These are phyloP conservation scores for Drosophila sordidapex DNA, from an alignment of 2,888 invertebrate species.

Conservation along the genomic window DNA sequence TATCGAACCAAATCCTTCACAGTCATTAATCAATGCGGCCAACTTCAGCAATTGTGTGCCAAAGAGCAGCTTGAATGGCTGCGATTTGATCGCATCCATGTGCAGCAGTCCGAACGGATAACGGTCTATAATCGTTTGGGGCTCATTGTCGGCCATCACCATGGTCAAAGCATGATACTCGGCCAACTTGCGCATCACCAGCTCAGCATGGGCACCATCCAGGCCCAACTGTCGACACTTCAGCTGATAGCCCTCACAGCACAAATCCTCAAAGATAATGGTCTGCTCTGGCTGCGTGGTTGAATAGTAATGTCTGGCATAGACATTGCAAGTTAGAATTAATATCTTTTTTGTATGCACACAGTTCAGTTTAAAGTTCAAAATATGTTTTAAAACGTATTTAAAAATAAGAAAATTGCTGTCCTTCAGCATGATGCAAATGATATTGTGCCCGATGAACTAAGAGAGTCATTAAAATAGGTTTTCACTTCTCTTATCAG, in stretches of 20 bases:
- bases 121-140: constrained; percentile 66
- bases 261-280: constrained; percentile 84
- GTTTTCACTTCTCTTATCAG: not conserved
- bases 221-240: constrained; percentile 86
- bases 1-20: constrained; percentile 67
- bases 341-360: not conserved
- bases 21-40: constrained; percentile 68
- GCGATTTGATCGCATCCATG: constrained; percentile 78
- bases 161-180: constrained; percentile 86
- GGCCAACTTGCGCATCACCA: constrained; percentile 86
- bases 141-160: constrained; percentile 84
- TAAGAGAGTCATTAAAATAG: not conserved
- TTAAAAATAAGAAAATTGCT: not conserved
- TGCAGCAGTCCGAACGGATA: constrained; percentile 80
- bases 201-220: constrained; percentile 85
- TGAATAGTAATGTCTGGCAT: constrained; percentile 78
- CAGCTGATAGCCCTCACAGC: constrained; percentile 85
- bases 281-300: constrained; percentile 81
- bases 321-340: not conserved
- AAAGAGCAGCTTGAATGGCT: constrained; percentile 78
- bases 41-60: constrained; percentile 81
- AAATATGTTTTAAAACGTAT: not conserved
- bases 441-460: not conserved
- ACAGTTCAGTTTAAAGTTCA: not conserved
- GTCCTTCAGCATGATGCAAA: not conserved